These are phyloP conservation scores for Bedellia somnulentella DNA, from an alignment of 2,888 invertebrate genomes.

Conservation along the genomic window DNA sequence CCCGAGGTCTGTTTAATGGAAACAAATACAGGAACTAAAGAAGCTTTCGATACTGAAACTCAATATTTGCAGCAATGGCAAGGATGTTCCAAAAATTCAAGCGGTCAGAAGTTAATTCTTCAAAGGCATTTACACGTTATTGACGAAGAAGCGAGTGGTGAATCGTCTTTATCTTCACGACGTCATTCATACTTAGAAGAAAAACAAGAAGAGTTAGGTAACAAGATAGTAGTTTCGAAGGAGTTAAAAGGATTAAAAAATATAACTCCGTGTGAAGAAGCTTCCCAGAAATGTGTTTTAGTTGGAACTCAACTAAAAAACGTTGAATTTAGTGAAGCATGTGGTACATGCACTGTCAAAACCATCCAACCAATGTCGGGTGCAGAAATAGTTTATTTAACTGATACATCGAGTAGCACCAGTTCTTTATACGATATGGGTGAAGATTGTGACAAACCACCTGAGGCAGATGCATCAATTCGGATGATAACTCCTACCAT, in stretches of 20 bases:
- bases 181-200: slow-evolving; percentile 54
- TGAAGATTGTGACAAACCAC: slow-evolving; percentile 42
- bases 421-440: slow-evolving; percentile 53
- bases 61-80: slow-evolving; percentile 12
- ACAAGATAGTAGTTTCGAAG: slow-evolving; percentile 55
- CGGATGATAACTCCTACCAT: slow-evolving; percentile 53
- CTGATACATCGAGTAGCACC: slow-evolving; percentile 67
- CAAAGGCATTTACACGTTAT: slow-evolving; percentile 75
- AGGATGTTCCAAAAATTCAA: slow-evolving; percentile 36
- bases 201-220: slow-evolving; percentile 50
- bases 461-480: slow-evolving; percentile 46
- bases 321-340: slow-evolving; percentile 57
- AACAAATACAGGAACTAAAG: slow-evolving; percentile 44
- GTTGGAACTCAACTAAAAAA: slow-evolving; percentile 67
- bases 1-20: slow-evolving; percentile 25
- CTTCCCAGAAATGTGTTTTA: slow-evolving; percentile 50
- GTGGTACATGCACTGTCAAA: slow-evolving; percentile 55
- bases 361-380: slow-evolving; percentile 56
- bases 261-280: slow-evolving; percentile 11
- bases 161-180: slow-evolving; percentile 63
- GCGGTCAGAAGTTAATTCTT: slow-evolving; percentile 52
- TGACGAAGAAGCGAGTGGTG: slow-evolving; percentile 73
- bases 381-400: slow-evolving; percentile 70
- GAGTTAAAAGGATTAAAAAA: slow-evolving; percentile 25
- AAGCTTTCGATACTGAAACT: slow-evolving; percentile 26